Evolutionary conservation across 2,113 vertebrate species (phyloP).

Genomic region (Pseudorhombus dupliciocellatus): DNA sequence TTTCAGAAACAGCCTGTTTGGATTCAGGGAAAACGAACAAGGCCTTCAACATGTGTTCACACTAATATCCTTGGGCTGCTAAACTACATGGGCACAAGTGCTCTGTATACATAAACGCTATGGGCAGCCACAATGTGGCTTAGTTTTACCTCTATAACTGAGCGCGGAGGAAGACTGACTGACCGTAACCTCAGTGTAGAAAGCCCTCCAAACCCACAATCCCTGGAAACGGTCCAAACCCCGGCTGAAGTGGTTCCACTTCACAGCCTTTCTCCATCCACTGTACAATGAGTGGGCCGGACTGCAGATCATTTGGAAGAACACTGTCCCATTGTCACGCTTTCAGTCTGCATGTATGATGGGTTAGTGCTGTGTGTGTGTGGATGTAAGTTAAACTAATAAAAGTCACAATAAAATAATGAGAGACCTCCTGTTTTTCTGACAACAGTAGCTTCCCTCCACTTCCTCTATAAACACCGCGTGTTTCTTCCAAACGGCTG

Average conservation of each 20-base stretch:
- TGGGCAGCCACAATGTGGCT: slow-evolving; percentile 69
- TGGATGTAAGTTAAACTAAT: slow-evolving; percentile 70
- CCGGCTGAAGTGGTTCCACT: slow-evolving; percentile 50
- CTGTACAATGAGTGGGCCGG: slow-evolving; percentile 39
- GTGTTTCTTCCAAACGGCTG: slow-evolving; percentile 66
- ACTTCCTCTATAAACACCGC: slow-evolving; percentile 63
- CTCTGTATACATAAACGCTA: slow-evolving; percentile 45
- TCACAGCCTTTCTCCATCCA: slow-evolving; percentile 40
- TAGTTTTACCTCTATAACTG: slow-evolving; percentile 58
- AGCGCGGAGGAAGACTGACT: slow-evolving; percentile 53
- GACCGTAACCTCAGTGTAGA: slow-evolving; percentile 76
- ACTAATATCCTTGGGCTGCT: slow-evolving; percentile 27
- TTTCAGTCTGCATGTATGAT: slow-evolving; percentile 13
- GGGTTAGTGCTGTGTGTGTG: slow-evolving; percentile 26
- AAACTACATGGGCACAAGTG: slow-evolving; percentile 19
- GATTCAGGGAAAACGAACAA: slow-evolving; percentile 1
- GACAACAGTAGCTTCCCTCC: slow-evolving; percentile 57
- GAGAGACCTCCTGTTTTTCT: slow-evolving; percentile 58
- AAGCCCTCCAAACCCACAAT: slow-evolving; percentile 76
- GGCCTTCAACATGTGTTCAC: slow-evolving; percentile 24
- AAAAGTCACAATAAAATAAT: slow-evolving; percentile 65
- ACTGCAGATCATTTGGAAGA: slow-evolving; percentile 31
- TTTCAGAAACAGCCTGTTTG: slow-evolving; percentile 4
- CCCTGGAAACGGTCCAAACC: slow-evolving; percentile 67
- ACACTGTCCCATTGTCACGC: slow-evolving; percentile 61